A percentile compares a stretch with the other conserved stretches of the same genome.
Conservation (phyloP, 2,888 invertebrate genomes). For the Acrocyrtus sp. region DNA sequence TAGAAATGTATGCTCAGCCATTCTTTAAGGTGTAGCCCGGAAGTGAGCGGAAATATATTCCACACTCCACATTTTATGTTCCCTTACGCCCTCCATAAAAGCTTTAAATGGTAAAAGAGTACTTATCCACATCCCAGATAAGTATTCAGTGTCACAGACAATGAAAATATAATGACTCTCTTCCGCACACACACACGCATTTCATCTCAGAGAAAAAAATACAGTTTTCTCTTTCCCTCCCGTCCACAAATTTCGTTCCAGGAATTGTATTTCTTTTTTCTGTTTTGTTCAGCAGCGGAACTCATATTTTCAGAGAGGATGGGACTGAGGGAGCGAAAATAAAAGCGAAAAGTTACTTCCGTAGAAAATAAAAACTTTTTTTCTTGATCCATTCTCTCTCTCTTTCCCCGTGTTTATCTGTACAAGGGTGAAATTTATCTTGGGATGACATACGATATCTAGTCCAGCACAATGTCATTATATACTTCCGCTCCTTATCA, state of each 20-base stretch:
- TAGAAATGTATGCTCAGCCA: too few relatives aligned
- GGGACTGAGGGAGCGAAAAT: background rate
- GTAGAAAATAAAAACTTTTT: background rate
- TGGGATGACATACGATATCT: background rate
- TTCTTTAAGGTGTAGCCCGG: slow-evolving; percentile 11
- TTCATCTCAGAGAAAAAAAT: slow-evolving; percentile 10
- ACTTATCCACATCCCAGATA: too few relatives aligned
- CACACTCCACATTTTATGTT: too few relatives aligned
- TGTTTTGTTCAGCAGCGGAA: background rate
- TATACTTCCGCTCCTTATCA: background rate
- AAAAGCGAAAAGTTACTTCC: slow-evolving; percentile 8
- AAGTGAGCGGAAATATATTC: slow-evolving; percentile 34
- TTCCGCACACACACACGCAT: too few relatives aligned
- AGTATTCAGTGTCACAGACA: too few relatives aligned
- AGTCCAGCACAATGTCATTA: too few relatives aligned
- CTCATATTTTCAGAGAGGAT: too few relatives aligned
- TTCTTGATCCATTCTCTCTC: background rate
- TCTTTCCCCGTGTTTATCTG: background rate
- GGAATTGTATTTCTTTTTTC: background rate
- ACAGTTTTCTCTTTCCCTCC: slow-evolving; percentile 14
- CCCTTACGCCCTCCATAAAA: too few relatives aligned
- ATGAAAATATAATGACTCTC: too few relatives aligned
- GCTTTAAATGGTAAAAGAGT: too few relatives aligned
- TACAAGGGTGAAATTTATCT: background rate
- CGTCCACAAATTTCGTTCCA: background rate